phyloP scores from a whole-genome alignment of 2,888 invertebrate species.

The Cerceris rybyensis region DNA sequence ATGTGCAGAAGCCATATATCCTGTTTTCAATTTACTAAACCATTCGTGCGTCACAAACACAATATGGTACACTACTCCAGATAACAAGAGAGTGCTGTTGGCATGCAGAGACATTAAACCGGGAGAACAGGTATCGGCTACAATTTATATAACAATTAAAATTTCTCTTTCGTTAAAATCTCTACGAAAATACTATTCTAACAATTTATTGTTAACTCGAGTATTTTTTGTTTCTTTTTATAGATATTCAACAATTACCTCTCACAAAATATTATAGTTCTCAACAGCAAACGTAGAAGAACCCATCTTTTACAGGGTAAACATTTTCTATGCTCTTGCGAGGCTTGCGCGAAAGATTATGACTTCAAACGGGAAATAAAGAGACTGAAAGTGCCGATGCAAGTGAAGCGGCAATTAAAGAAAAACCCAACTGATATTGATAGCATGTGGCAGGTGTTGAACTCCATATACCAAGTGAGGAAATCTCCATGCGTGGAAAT shows the following conservation, averaged over 20 bases:
- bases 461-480: neutral
- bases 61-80: slow-evolving; percentile 14
- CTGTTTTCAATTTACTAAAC: slow-evolving; percentile 15
- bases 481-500: neutral
- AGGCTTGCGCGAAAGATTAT: slow-evolving; percentile 1
- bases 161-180: no score
- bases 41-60: slow-evolving; percentile 23
- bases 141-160: no score
- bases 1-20: slow-evolving; percentile 22
- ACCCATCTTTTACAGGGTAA: neutral
- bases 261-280: neutral
- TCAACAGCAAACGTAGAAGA: neutral
- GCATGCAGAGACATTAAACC: slow-evolving; percentile 29
- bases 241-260: slow-evolving; percentile 17
- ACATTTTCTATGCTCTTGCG: slow-evolving; percentile 2
- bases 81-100: slow-evolving; percentile 15
- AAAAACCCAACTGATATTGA: slow-evolving; percentile 18
- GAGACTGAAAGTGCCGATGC: neutral
- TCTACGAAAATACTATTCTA: no score
- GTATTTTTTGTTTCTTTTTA: neutral
- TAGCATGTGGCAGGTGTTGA: slow-evolving; percentile 24
- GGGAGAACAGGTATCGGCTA: slow-evolving; percentile 29
- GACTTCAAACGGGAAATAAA: slow-evolving; percentile 5
- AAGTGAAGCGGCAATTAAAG: neutral
- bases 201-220: neutral